Evolutionary conservation across 2,888 invertebrate genomes (phyloP), one percentile per base, ranked within the genome.

Genomic region (Anticlea derivata): DNA sequence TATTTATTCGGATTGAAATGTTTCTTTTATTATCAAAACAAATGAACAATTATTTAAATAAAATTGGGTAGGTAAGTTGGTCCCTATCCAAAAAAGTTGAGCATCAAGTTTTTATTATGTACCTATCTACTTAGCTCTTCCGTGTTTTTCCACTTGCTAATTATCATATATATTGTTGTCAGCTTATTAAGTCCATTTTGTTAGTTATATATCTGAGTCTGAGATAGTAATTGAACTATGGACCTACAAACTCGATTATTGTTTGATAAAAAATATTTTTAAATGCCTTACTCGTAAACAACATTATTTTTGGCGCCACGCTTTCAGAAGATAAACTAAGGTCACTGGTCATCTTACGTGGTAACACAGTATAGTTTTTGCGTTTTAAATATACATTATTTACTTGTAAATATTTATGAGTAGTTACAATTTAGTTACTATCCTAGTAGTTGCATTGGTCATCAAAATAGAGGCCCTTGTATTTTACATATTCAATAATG

Each of bases 401-500:
- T 10, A 27, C 5, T 10, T 10, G 7, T 37, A 20, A 11, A 23
- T 37, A 37, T 37, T 22, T 35, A 35, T 12, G 7, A 7, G 26
- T 31, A 24, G 7, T 11, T 37, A 34, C n/a, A n/a, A n/a, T 10
- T 23, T 20, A 13, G 24, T 39, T 44, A 8, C 44, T 37, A 53
- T 40, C 35, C 34, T 23, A 49, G 33, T 34, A 40, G 30, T 44
- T 60, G 39, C 48, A 55, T 44, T 49, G 53, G 44, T 58, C 48
- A 61, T 57, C 50, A 58, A 64, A 61, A 60, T 58, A 55, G 59
- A 54, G 61, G 58, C 58, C 61, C 58, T 55, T 59, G 20, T 50
- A 50, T 68, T 70, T 69, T 70, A 69, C 65, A 73, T 79, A 80
- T 80, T 78, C 73, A 78, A 57, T 65, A 60, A 66, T 66, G 74